These are phyloP conservation scores for Dicyrtoma fusca DNA, from an alignment of 2,888 invertebrate species.

Conservation along the genomic window DNA sequence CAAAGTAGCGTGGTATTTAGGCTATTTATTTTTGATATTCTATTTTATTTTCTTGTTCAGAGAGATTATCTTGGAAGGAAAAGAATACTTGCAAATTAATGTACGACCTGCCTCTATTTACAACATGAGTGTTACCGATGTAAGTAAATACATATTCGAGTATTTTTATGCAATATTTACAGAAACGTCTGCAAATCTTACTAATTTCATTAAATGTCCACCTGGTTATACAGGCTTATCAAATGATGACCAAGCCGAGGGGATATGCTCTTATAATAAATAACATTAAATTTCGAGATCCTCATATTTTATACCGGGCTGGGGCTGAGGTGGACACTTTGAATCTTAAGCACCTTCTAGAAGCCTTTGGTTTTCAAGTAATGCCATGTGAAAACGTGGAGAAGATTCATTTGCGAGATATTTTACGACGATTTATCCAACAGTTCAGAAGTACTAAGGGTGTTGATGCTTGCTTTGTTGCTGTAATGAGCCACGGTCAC, in stretches of 20 bases:
- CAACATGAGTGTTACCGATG: too few relatives aligned
- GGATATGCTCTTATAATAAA: constrained; percentile 52
- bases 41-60: too few relatives aligned
- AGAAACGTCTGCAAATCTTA: too few relatives aligned
- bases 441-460: constrained; percentile 35
- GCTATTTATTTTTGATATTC: too few relatives aligned
- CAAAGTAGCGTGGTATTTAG: too few relatives aligned
- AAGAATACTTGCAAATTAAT: too few relatives aligned
- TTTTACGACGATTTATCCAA: constrained; percentile 43
- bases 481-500: constrained; percentile 54
- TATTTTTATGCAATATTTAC: too few relatives aligned
- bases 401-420: constrained; percentile 36
- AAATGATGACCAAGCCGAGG: constrained; percentile 48
- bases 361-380: constrained; percentile 44
- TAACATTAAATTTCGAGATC: constrained; percentile 48
- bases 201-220: too few relatives aligned
- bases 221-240: too few relatives aligned
- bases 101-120: too few relatives aligned
- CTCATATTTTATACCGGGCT: constrained; percentile 33
- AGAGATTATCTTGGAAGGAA: too few relatives aligned
- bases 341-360: constrained; percentile 40
- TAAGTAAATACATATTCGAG: too few relatives aligned
- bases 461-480: constrained; percentile 51
- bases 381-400: constrained; percentile 20
- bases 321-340: constrained; percentile 50